Evolutionary conservation across 2,113 vertebrate species (phyloP), one percentile per base, ranked within the genome.

Genomic region (Athene cunicularia): DNA sequence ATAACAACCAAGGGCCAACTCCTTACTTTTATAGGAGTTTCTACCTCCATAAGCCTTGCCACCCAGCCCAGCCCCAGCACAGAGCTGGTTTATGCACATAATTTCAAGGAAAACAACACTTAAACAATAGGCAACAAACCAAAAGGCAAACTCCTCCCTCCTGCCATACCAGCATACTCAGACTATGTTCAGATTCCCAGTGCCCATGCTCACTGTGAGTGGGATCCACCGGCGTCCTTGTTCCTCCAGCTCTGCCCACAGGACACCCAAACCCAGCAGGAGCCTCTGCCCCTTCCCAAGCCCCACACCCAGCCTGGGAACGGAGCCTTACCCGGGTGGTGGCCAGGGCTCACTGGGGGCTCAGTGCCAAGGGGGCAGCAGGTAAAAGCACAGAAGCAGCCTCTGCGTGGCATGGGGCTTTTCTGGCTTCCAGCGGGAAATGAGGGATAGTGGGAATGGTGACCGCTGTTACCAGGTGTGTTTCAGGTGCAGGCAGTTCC

Each of bases 241-340:
- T 20, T 49, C 50, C 35, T 24, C 14, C 41, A 79, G 24, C 39
- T 56, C 39, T 86, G 49, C 49, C 32, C 30, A 27, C 23, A 37
- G n/a, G 28, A 28, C 18, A n/a, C 20, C 33, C 32, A 84, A 39
- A 35, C 21, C 21, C 32, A 14, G 26, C 28, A 3, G 2, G 26
- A 93, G 4, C 22, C 28, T 28, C 77, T 63, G 17, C 24, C 52
- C 70, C 47, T 22, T 50, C n/a, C 56, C 4, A 2, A 89, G 14
- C 32, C 41, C 60, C 49, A 5, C 0, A 0, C 3, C 1, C 19
- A 66, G 32, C 47, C 41, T 5, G 0, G 32, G 59, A 26, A 8
- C 1, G 1, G 27, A n/a, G 9, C n/a, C 32, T 53, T 73, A 80
- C 58, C 74, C 74, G 37, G 9, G 8, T 2, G 4, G 30, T 4